Evolutionary conservation across 2,888 invertebrate genomes (phyloP), one percentile per base, ranked within the genome.

Genomic region (Crioceris asparagi): DNA sequence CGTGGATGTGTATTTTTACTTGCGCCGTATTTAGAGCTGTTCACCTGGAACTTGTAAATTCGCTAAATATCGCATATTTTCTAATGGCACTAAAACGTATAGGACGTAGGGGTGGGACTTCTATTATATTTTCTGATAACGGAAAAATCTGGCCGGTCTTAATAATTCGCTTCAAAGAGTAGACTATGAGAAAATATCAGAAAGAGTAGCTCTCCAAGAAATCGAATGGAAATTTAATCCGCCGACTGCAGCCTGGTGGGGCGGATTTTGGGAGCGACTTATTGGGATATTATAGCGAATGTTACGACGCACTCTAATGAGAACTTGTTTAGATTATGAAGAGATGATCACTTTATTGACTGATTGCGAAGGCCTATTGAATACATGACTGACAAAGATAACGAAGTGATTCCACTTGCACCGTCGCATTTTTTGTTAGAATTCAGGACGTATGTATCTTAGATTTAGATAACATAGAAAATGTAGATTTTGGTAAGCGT

Each of bases 201-300:
- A 44, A 12, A 32, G 41, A 18, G 43, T 43, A 23, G 10, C 46
- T 3, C 30, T 43, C 1, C 25, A 45, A 8, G 21, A 38, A 5
- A 54, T 57, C 23, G 23, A 23, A 15, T 54, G 57, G 53, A 42
- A 43, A 8, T 64, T 64, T 39, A 65, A 56, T 35, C 55, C 60
- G 3, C 60, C 60, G 4, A 42, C 51, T 1, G 57, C 61, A 7
- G 46, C 64, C 2, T 67, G 65, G 63, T n/a, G n/a, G n/a, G n/a
- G n/a, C n/a, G n/a, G n/a, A n/a, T n/a, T n/a, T n/a, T n/a, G n/a
- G n/a, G 59, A n/a, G n/a, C n/a, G n/a, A n/a, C n/a, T n/a, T n/a
- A n/a, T n/a, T n/a, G n/a, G n/a, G n/a, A n/a, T n/a, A n/a, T n/a
- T n/a, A n/a, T n/a, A n/a, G n/a, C n/a, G n/a, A n/a, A n/a, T n/a